A percentile compares a stretch with the other conserved stretches of the same genome.
phyloP scores from a whole-genome alignment of 1,140 invertebrate species.

The Tetranychus urticae region DNA sequence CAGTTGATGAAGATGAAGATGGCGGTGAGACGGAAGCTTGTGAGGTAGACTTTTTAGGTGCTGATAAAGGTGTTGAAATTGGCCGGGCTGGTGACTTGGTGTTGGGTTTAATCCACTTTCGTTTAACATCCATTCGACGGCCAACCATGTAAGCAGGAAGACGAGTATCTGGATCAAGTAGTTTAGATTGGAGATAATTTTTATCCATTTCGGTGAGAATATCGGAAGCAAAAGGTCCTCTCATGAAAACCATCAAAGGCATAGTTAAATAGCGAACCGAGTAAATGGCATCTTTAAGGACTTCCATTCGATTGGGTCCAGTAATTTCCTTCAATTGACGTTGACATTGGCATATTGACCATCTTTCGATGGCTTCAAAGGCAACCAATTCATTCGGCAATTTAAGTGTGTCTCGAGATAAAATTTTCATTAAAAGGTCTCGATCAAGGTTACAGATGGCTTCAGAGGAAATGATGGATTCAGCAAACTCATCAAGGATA shows the following conservation, averaged over 20 bases:
- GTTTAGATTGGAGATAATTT: conserved; percentile 13
- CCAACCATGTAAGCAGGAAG: not conserved
- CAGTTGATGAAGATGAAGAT: not conserved
- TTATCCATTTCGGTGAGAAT: conserved; percentile 21
- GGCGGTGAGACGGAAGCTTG: too few relatives aligned
- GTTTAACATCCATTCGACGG: not conserved
- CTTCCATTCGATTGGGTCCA: conserved; percentile 29
- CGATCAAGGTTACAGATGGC: conserved; percentile 34
- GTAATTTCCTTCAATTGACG: conserved; percentile 33
- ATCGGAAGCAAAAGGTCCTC: conserved; percentile 21
- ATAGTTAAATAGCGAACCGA: conserved; percentile 38
- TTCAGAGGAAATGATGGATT: conserved; percentile 33
- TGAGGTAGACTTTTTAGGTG: not conserved
- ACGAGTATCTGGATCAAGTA: conserved; percentile 3
- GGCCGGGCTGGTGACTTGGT: not conserved
- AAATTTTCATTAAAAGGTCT: conserved; percentile 31
- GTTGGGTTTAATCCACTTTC: not conserved
- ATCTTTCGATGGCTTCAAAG: conserved; percentile 23
- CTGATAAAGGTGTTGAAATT: not conserved
- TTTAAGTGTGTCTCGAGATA: conserved; percentile 25
- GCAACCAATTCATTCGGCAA: conserved; percentile 13
- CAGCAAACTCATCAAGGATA: conserved; percentile 33
- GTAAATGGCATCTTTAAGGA: conserved; percentile 34
- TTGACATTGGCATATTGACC: conserved; percentile 39
- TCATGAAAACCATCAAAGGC: conserved; percentile 31